Evolutionary conservation across 2,888 invertebrate species (phyloP).

Genomic region (Lepeophtheirus nordmannii): DNA sequence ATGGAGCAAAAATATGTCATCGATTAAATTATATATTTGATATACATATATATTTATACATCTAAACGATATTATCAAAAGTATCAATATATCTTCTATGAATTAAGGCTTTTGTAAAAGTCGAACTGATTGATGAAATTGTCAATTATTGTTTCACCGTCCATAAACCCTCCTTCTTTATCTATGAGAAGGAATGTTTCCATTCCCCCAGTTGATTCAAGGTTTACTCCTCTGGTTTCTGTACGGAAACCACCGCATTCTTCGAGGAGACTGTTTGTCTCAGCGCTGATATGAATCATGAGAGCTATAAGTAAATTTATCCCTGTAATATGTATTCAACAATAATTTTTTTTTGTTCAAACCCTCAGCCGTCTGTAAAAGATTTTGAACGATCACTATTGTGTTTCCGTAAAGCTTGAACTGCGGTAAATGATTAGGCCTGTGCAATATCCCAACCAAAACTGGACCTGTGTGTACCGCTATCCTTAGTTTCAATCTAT

Average conservation of each 20-base stretch:
- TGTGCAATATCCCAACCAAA: not conserved
- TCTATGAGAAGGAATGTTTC: not conserved
- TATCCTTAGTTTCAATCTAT: not conserved
- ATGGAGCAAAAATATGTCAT: not conserved
- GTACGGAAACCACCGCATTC: slow-evolving; percentile 4
- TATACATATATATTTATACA: not conserved
- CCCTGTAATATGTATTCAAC: not conserved
- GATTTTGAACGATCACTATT: slow-evolving; percentile 1
- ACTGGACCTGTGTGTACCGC: not conserved
- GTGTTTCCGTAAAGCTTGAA: not conserved
- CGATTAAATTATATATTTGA: slow-evolving; percentile 5
- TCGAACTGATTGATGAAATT: not conserved
- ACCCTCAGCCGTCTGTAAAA: slow-evolving; percentile 5
- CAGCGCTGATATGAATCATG: not conserved
- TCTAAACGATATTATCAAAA: not conserved
- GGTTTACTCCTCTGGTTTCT: not conserved
- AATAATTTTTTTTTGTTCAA: not conserved
- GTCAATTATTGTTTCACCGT: not conserved
- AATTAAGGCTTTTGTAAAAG: not conserved
- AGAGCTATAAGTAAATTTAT: not conserved
- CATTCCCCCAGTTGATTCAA: not conserved
- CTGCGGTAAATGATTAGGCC: not conserved
- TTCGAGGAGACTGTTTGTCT: not conserved
- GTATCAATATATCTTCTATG: not conserved
- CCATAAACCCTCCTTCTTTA: not conserved